Evolutionary conservation across 2,888 invertebrate species (phyloP), one percentile per base, ranked within the genome.

Genomic region (Folsomia candida): DNA sequence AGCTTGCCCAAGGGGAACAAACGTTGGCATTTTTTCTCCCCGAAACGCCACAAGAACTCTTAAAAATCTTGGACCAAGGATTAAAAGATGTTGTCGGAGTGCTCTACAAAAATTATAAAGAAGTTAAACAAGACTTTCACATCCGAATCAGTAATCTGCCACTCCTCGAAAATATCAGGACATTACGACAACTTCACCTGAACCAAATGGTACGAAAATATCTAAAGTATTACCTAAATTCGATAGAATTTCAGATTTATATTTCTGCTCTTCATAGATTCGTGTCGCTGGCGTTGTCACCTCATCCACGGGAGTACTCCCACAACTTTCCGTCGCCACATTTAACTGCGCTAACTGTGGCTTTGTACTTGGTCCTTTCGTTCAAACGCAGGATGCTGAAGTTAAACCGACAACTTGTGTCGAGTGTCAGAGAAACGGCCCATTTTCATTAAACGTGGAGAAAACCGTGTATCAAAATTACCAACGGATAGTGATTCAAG

Each of bases 381-480:
- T 93, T 20, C 99, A 99, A 85, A 89, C 91, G 0, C 96, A 97
- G 83, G 91, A 91, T 81, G 86, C 91, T 2, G 99, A 99, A 85
- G 92, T 97, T 0, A 94, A 92, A 81, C 99, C 99, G 0, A 95
- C 94, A 0, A 92, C 93, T 0, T 99, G 99, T 85, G 98, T 98
- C 0, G 97, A 98, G 82, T 99, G 98, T 87, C 98, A 99, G 83
- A 95, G 71, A n/a, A 69, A 72, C 20, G 79, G 77, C 0, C 79
- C 76, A 22, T 78, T 79, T 68, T 29, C 71, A 6, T 27, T 99
- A 27, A 99, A 99, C 83, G 97, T 98, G 94, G 98, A 98, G 82
- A 91, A 97, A 90, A 99, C 99, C 0, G 84, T 99, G 4, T 99
- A 98, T 83, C 90, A 97, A 67, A 99, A 99, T 85, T 99, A 98